phyloP scores from a whole-genome alignment of 2,797 vertebrate genomes.

The Lepus oiostolus region DNA sequence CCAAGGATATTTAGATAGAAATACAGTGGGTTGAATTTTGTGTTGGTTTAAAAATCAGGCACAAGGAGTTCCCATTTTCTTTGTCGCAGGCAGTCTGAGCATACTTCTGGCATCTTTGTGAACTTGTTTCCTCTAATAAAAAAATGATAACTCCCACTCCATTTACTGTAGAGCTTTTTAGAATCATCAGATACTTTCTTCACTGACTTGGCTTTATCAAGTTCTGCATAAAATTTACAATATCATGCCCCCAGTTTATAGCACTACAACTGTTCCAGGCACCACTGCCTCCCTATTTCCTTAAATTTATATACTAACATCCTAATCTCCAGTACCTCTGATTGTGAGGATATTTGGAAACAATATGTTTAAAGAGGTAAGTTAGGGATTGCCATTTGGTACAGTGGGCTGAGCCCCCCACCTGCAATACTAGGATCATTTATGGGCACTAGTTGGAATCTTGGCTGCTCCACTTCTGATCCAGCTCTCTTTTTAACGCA shows the following conservation, averaged over 20 bases:
- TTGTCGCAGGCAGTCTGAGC: not conserved
- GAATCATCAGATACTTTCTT: slow-evolving; percentile 18
- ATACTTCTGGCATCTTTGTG: not conserved
- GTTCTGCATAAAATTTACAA: not conserved
- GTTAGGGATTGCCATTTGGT: not conserved
- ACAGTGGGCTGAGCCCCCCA: too few relatives aligned
- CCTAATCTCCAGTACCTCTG: not conserved
- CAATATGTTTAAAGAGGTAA: not conserved
- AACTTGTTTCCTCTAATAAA: slow-evolving; percentile 27
- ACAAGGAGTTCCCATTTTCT: slow-evolving; percentile 27
- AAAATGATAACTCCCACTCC: slow-evolving; percentile 9
- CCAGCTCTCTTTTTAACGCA: too few relatives aligned
- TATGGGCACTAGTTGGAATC: too few relatives aligned
- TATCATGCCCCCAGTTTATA: not conserved
- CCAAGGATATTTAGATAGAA: slow-evolving; percentile 25
- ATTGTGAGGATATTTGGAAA: slow-evolving; percentile 16
- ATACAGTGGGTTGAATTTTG: not conserved
- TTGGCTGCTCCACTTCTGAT: too few relatives aligned
- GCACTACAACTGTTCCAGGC: not conserved
- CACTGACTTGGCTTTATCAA: not conserved
- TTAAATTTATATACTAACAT: not conserved
- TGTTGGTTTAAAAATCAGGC: not conserved
- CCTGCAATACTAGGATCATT: too few relatives aligned
- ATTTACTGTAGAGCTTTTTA: not conserved
- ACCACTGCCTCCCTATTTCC: not conserved